Base-by-base conservation (phyloP, 2,888 invertebrate genomes). In the Nemotelus nigrinus region DNA sequence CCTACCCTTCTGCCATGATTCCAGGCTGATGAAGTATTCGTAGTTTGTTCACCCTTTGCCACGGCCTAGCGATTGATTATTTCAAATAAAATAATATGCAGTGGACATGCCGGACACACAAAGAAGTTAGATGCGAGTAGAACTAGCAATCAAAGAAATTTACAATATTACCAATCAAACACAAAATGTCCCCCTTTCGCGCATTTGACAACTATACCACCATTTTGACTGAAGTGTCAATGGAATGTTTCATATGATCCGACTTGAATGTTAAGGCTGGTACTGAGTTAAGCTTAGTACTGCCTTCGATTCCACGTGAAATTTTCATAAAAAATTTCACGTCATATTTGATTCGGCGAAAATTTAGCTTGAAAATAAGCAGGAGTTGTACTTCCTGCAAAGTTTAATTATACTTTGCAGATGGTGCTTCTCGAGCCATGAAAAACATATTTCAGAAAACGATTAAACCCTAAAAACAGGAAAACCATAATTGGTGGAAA, bases 151-250 rank as follows among this genome's bases (percentile, higher is more conserved):
- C 41, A 7, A 53, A 4, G n/a, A 70, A 3, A 53, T n/a, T 7
- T 55, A 43, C 55, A 43, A 70, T 70, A 53, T 55, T 70, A 44
- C 55, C 55, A 70, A 53, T 70, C 44, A 55, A 55, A 55, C 70
- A 70, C 70, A 43, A 65, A 25, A 76, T 76, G 78, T 78, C 77
- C 77, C 77, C 71, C 72, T 79, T 78, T 74, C 74, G 77, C 70
- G 74, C 68, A 78, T 71, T 53, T 68, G 77, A 77, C 79, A 79
- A 50, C 74, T 39, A 74, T 50, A 74, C 57, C 72, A 77, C 79
- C 79, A 79, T 79, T 63, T 79, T 79, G 79, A 60, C 47, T 67
- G 45, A 8, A 63, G 68, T 79, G 79, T 77, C 79, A 79, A 78
- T 72, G 71, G 45, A 53, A 74, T 58, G 10, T 48, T 5, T 7